Conservation (phyloP, 2,113 vertebrate genomes). For the Orthonyx spaldingii region DNA sequence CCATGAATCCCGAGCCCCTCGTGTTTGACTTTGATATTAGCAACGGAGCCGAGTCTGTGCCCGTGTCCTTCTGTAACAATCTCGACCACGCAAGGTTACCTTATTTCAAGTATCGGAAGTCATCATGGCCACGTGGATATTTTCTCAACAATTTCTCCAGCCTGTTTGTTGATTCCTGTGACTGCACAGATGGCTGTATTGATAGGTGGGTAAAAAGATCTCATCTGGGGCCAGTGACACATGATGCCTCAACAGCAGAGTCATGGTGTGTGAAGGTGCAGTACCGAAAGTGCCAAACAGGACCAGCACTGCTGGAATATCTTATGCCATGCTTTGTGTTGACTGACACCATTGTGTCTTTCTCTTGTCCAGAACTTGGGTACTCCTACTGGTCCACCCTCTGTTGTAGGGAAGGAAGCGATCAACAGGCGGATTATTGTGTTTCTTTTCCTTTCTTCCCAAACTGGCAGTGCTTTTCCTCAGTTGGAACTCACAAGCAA, state of each 20-base stretch:
- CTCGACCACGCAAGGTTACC: conserved; percentile 67
- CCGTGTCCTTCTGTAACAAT: conserved; percentile 79
- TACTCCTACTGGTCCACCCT: neutral
- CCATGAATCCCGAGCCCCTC: conserved; percentile 22
- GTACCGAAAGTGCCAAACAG: neutral
- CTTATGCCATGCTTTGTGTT: neutral
- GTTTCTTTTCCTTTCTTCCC: neutral
- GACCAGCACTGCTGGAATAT: rapidly evolving
- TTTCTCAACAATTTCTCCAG: conserved; percentile 76
- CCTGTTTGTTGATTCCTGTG: conserved; percentile 80
- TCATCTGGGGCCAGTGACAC: neutral
- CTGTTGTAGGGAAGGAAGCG: neutral
- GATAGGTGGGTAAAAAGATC: conserved; percentile 63
- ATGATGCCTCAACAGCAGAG: neutral
- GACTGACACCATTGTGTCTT: neutral
- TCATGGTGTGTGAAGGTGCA: rapidly evolving
- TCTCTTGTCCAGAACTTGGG: neutral
- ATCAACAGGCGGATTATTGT: neutral
- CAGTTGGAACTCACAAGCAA: neutral
- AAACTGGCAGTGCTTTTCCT: neutral
- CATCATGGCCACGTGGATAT: conserved; percentile 85
- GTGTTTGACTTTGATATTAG: conserved; percentile 84
- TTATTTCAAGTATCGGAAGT: conserved; percentile 87
- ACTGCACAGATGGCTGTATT: conserved; percentile 84
- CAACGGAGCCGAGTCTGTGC: conserved; percentile 79